phyloP scores from a whole-genome alignment of 2,113 vertebrate genomes.

The Gymnogyps californianus region DNA sequence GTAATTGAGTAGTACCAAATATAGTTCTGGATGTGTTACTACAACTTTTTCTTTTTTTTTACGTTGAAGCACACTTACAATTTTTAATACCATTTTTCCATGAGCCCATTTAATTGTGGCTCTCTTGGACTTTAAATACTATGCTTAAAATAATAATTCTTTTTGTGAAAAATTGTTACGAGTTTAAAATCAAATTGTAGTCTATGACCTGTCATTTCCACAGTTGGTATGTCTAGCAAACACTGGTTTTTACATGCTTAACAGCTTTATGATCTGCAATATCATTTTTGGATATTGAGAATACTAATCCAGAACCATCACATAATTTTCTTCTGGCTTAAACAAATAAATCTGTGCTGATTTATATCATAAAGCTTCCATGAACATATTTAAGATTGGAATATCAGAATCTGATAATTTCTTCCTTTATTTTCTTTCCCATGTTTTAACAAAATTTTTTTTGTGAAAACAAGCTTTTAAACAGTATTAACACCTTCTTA shows the following conservation, averaged over 20 bases:
- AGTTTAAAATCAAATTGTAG: not conserved
- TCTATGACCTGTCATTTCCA: not conserved
- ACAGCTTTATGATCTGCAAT: not conserved
- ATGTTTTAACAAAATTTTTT: not conserved
- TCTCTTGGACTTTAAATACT: not conserved
- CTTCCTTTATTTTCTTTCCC: not conserved
- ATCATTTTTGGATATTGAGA: not conserved
- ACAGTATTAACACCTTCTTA: not conserved
- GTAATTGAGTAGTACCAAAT: not conserved
- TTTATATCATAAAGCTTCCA: not conserved
- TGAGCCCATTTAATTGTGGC: not conserved
- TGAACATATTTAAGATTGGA: not conserved
- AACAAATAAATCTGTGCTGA: not conserved
- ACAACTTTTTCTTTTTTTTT: not conserved
- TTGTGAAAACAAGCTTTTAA: not conserved
- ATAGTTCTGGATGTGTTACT: not conserved
- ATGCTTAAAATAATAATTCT: not conserved
- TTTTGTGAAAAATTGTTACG: not conserved
- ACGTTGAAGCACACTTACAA: not conserved
- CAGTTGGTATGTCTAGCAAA: not conserved
- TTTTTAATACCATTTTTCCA: not conserved
- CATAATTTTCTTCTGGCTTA: not conserved
- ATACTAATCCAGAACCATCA: not conserved
- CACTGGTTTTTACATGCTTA: not conserved
- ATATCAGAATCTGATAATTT: not conserved